Percentiles rank a stretch among this genome's conserved stretches.
phyloP scores from a whole-genome alignment of 2,888 invertebrate species.

The Perizoma affinitatum region DNA sequence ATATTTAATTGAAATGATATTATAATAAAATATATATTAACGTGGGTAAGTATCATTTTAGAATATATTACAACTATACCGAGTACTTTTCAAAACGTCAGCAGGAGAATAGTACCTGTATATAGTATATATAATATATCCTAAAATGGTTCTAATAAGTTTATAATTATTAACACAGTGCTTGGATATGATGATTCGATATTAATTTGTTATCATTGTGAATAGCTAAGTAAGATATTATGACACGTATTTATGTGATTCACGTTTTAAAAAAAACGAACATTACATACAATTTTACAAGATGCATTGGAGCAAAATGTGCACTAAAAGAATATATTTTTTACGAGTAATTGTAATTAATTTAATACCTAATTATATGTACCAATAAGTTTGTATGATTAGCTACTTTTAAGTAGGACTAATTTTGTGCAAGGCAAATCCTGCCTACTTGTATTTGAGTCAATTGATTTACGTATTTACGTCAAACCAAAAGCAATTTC shows the following conservation, averaged over 20 bases:
- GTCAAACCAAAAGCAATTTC: slow-evolving; percentile 72
- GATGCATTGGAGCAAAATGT: slow-evolving; percentile 47
- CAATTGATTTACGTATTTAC: slow-evolving; percentile 64
- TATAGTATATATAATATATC: too few species aligned
- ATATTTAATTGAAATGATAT: slow-evolving; percentile 38
- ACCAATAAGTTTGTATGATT: slow-evolving; percentile 69
- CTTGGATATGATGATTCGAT: slow-evolving; percentile 28
- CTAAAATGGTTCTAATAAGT: too few species aligned
- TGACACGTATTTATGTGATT: slow-evolving; percentile 36
- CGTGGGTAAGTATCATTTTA: too few species aligned
- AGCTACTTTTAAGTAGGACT: slow-evolving; percentile 52
- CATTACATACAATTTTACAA: slow-evolving; percentile 36
- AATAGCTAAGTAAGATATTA: slow-evolving; percentile 43
- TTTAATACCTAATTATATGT: slow-evolving; percentile 63
- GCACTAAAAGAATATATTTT: slow-evolving; percentile 72
- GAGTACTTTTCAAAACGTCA: too few species aligned
- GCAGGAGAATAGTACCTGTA: too few species aligned
- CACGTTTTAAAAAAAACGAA: slow-evolving; percentile 46
- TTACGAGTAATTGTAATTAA: slow-evolving; percentile 70
- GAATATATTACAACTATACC: too few species aligned
- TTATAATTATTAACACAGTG: slow-evolving; percentile 27
- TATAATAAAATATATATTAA: slow-evolving; percentile 28
- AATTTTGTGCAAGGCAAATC: slow-evolving; percentile 47
- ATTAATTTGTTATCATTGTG: slow-evolving; percentile 34
- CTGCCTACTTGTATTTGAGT: slow-evolving; percentile 62